Evolutionary conservation across 2,113 vertebrate species (phyloP), one percentile per base, ranked within the genome.

Genomic region (Edolisoma coerulescens): DNA sequence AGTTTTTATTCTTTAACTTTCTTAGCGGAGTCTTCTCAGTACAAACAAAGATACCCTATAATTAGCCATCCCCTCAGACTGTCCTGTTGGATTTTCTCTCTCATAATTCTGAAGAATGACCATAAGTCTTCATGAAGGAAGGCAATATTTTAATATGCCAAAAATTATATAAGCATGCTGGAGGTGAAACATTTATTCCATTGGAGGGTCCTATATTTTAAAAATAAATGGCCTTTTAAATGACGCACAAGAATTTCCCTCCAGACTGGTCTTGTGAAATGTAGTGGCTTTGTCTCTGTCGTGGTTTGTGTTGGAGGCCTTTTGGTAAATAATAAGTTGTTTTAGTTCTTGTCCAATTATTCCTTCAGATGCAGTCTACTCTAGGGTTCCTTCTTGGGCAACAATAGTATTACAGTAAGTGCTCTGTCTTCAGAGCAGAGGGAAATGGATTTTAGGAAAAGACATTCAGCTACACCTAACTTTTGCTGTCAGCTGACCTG

Each of bases 201-300:
- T 88, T 87, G 90, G 54, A 88, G 64, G 82, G 39, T 93, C 75
- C 35, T 83, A 33, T 61, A 69, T 91, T 95, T 83, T 42, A 84
- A 95, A 95, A 96, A 93, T 83, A 90, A 96, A 80, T 84, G 70
- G 67, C 70, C 52, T 94, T 94, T 91, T 59, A 90, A 94, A 63
- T 88, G 75, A 91, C 6, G 8, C 81, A 91, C 42, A 80, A 76
- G 75, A 90, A 80, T 88, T 93, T 95, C 85, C 82, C 83, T 90
- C 73, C 75, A 95, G 92, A 85, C 90, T 42, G 21, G 18, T 91
- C 89, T 95, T 94, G 94, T 92, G 90, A 90, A 96, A 97, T 77
- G 68, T 7, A 65, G 87, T 87, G 80, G 63, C 88, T 97, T 93
- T 92, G 88, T 84, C 70, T 95, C 81, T 89, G 54, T 82, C 6